phyloP scores from a whole-genome alignment of 2,888 invertebrate species.

The Dicroscelio sp. region DNA sequence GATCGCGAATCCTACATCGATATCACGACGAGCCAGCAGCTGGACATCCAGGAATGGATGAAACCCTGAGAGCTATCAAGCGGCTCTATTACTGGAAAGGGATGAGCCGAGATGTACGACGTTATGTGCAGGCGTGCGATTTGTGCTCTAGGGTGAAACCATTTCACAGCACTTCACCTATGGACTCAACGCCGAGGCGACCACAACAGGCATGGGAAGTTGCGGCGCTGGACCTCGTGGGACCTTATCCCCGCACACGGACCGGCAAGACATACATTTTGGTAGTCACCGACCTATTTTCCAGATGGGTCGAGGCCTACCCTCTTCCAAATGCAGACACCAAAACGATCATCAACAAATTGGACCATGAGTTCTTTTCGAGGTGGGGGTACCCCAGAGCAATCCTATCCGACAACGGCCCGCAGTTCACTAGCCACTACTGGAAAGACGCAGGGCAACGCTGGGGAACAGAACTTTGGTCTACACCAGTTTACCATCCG shows the following conservation, averaged over 20 bases:
- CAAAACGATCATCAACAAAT: constrained; percentile 9
- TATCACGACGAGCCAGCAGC: constrained; percentile 62
- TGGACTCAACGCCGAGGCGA: neutral
- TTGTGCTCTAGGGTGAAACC: constrained; percentile 57
- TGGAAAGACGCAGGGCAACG: constrained; percentile 23
- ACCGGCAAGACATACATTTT: constrained; percentile 59
- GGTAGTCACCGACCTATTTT: constrained; percentile 82
- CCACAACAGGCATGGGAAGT: constrained; percentile 29
- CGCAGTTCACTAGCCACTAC: constrained; percentile 50
- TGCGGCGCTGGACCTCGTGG: constrained; percentile 72
- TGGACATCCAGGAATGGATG: constrained; percentile 81
- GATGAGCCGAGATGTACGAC: constrained; percentile 22
- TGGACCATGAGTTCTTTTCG: constrained; percentile 57
- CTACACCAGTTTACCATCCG: constrained; percentile 82
- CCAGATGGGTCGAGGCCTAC: constrained; percentile 83
- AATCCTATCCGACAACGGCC: constrained; percentile 69
- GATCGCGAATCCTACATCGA: neutral
- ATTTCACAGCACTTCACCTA: neutral
- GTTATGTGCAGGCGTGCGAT: constrained; percentile 55
- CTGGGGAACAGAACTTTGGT: constrained; percentile 66
- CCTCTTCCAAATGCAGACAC: constrained; percentile 58
- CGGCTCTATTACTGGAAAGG: constrained; percentile 58
- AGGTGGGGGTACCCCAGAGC: constrained; percentile 37
- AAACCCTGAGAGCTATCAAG: constrained; percentile 67
- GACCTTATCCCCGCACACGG: constrained; percentile 72